A percentile compares a stretch with the other conserved stretches of the same genome.
phyloP scores from a whole-genome alignment of 64 coral and sea anemone genomes.

The Pachyseris speciosa region DNA sequence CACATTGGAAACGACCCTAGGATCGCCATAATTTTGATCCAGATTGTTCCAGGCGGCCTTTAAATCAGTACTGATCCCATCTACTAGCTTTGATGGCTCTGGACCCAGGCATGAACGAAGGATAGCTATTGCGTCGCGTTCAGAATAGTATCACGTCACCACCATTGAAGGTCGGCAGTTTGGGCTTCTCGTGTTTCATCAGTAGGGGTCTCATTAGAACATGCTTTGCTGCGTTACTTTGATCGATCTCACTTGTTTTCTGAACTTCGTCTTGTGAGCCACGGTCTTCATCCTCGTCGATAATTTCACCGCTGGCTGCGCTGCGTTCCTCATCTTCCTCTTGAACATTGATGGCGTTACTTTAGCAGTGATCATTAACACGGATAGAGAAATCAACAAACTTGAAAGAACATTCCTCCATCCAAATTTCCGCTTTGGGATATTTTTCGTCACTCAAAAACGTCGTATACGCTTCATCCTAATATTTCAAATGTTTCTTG shows the following conservation, averaged over 20 bases:
- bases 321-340: neutral
- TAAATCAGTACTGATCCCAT: conserved; percentile 74
- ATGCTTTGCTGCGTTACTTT: neutral
- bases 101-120: conserved; percentile 57
- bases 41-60: conserved; percentile 66
- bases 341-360: neutral
- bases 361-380: conserved; percentile 4
- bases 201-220: neutral
- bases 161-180: conserved; percentile 57
- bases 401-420: conserved; percentile 31
- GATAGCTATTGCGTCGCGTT: conserved; percentile 68
- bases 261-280: no score
- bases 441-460: conserved; percentile 54
- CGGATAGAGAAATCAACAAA: neutral
- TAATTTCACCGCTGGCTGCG: neutral
- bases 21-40: conserved; percentile 78
- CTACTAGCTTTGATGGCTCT: conserved; percentile 63
- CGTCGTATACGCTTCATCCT: conserved; percentile 51
- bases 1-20: conserved; percentile 68
- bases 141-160: conserved; percentile 70
- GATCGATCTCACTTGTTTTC: no score
- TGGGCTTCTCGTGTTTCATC: conserved; percentile 73
- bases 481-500: no score
- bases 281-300: neutral
- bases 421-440: conserved; percentile 46